A percentile compares a stretch with the other conserved stretches of the same genome.
Evolutionary conservation across 1,140 invertebrate species (phyloP).

Genomic region (Diprion similis): DNA sequence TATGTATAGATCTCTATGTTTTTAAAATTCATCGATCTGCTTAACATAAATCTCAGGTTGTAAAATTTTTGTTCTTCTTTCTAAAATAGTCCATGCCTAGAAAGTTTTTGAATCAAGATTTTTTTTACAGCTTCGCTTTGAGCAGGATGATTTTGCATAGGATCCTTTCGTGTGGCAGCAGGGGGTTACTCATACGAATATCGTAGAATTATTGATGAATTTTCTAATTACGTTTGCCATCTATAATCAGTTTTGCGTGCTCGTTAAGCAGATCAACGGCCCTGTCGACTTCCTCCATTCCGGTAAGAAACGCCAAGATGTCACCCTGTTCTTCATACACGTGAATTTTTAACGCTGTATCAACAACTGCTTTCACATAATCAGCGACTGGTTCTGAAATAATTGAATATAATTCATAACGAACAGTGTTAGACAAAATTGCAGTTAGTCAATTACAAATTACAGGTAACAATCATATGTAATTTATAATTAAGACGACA

Average conservation of each 20-base stretch:
- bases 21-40: too few species aligned
- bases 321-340: constrained; percentile 82
- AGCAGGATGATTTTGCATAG: too few species aligned
- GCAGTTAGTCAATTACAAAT: constrained; percentile 11
- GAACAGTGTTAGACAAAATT: neutral
- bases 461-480: neutral
- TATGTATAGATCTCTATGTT: too few species aligned
- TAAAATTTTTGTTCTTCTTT: too few species aligned
- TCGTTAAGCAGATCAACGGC: constrained; percentile 74
- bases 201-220: too few species aligned
- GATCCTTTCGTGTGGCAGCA: too few species aligned
- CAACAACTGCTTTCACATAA: constrained; percentile 87
- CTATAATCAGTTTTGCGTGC: constrained; percentile 65
- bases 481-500: too few species aligned
- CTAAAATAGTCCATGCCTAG: too few species aligned
- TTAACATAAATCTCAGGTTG: too few species aligned
- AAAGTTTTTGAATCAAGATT: too few species aligned
- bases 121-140: too few species aligned
- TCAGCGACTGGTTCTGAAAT: constrained; percentile 83
- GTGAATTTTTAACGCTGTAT: constrained; percentile 91
- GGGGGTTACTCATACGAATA: too few species aligned
- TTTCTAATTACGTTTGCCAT: constrained; percentile 56
- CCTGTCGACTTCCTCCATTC: constrained; percentile 88
- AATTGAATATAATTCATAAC: constrained; percentile 27
- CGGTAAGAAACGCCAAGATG: constrained; percentile 93